These are phyloP conservation scores for Ianthella basta DNA, from an alignment of 37 sponge, comb jelly and placozoan species.

Conservation along the genomic window DNA sequence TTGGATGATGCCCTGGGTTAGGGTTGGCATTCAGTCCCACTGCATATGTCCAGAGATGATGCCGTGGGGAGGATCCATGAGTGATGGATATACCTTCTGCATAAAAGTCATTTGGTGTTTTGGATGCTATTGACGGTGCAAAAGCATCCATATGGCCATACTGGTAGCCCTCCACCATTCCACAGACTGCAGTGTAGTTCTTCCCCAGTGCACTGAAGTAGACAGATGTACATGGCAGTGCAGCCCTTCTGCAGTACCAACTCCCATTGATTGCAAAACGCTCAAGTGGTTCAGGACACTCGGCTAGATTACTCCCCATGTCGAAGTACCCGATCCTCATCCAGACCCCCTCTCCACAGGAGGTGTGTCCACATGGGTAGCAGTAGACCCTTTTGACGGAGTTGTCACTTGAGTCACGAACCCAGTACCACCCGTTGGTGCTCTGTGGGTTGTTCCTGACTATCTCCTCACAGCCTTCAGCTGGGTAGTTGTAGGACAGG, in stretches of 20 bases:
- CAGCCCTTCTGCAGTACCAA: too few relatives aligned
- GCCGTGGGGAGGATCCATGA: conserved; percentile 10
- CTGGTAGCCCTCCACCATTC: too few relatives aligned
- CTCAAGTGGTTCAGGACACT: too few relatives aligned
- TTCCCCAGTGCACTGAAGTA: too few relatives aligned
- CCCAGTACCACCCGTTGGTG: conserved; percentile 14
- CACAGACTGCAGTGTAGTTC: too few relatives aligned
- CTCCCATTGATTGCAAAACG: too few relatives aligned
- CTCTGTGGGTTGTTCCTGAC: neutral
- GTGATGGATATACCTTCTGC: neutral
- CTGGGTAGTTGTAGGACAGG: neutral
- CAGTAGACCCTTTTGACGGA: conserved; percentile 9
- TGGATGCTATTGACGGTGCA: too few relatives aligned
- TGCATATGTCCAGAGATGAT: too few relatives aligned
- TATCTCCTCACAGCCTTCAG: conserved; percentile 22
- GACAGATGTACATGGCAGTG: too few relatives aligned
- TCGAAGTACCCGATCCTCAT: conserved; percentile 26
- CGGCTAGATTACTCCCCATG: neutral
- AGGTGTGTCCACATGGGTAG: conserved; percentile 16
- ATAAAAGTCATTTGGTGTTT: too few relatives aligned
- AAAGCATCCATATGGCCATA: too few relatives aligned
- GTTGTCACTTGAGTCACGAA: neutral
- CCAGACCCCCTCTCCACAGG: conserved; percentile 33
- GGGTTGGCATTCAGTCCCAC: neutral
- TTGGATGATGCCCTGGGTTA: neutral